A percentile compares a stretch with the other conserved stretches of the same genome.
Evolutionary conservation across 2,113 vertebrate genomes (phyloP).

Genomic region (Rissa tridactyla): DNA sequence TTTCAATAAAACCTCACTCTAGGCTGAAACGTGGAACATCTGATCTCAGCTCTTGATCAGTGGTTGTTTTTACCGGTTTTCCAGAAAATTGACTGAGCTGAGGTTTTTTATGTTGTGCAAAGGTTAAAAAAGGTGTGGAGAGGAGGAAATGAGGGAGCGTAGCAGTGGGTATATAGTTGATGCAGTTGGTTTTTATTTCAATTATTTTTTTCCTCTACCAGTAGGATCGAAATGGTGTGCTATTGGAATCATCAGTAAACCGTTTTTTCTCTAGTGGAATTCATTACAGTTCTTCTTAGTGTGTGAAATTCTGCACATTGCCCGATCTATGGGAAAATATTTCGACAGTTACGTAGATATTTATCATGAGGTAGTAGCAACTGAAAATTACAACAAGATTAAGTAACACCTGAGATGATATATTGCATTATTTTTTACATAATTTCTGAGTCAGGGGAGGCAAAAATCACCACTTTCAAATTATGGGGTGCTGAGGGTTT

Average conservation of each 20-base stretch:
- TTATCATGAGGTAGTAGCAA: not conserved
- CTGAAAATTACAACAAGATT: not conserved
- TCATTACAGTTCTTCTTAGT: not conserved
- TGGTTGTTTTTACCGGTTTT: conserved; percentile 49
- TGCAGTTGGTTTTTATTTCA: not conserved
- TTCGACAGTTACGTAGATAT: not conserved
- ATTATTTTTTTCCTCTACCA: not conserved
- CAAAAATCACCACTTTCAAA: not conserved
- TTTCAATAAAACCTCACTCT: conserved; percentile 40
- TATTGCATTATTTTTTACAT: not conserved
- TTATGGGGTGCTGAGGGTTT: not conserved
- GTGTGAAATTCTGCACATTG: not conserved
- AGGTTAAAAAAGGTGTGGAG: conserved; percentile 1
- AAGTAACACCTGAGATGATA: not conserved
- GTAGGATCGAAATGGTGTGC: not conserved
- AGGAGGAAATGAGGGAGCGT: not conserved
- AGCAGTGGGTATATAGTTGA: not conserved
- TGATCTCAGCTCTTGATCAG: conserved; percentile 16
- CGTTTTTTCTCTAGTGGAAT: not conserved
- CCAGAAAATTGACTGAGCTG: conserved; percentile 38
- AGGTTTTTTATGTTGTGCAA: conserved; percentile 10
- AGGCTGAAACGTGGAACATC: not conserved
- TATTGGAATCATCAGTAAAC: not conserved
- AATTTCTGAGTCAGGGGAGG: not conserved
- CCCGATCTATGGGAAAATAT: not conserved